A percentile compares a stretch with the other conserved stretches of the same genome.
Conservation (phyloP, 2,113 vertebrate species). For the Caretta caretta region DNA sequence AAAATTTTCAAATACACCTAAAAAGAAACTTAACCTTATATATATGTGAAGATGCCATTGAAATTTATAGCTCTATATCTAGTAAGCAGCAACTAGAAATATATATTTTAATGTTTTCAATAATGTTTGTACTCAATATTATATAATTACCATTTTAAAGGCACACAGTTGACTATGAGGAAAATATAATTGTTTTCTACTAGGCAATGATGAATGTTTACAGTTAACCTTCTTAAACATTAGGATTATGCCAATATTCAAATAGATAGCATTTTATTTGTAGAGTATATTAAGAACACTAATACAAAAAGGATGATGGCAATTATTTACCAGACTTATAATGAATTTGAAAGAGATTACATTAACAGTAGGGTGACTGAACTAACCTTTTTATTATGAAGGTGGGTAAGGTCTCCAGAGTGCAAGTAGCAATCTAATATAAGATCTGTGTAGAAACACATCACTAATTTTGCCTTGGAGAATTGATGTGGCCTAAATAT, state of each 20-base stretch:
- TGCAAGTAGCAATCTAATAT: too few relatives aligned
- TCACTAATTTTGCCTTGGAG: too few relatives aligned
- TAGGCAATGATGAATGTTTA: neutral
- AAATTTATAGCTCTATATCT: neutral
- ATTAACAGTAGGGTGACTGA: neutral
- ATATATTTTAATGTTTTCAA: neutral
- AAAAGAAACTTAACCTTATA: neutral
- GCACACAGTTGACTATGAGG: neutral
- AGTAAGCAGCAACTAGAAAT: neutral
- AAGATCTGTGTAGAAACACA: too few relatives aligned
- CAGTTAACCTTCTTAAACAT: neutral
- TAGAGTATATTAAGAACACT: neutral
- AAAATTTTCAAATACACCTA: neutral
- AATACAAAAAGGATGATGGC: neutral
- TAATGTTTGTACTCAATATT: neutral
- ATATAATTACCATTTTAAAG: neutral
- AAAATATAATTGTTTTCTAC: neutral
- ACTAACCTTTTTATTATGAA: too few relatives aligned
- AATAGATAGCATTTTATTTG: neutral
- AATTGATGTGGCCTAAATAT: too few relatives aligned
- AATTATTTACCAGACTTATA: neutral
- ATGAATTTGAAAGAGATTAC: neutral
- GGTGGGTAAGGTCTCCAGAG: too few relatives aligned
- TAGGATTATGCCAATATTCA: neutral
- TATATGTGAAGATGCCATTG: neutral